Evolutionary conservation across 2,797 vertebrate species (phyloP).

Genomic region (Sebastes dallii): DNA sequence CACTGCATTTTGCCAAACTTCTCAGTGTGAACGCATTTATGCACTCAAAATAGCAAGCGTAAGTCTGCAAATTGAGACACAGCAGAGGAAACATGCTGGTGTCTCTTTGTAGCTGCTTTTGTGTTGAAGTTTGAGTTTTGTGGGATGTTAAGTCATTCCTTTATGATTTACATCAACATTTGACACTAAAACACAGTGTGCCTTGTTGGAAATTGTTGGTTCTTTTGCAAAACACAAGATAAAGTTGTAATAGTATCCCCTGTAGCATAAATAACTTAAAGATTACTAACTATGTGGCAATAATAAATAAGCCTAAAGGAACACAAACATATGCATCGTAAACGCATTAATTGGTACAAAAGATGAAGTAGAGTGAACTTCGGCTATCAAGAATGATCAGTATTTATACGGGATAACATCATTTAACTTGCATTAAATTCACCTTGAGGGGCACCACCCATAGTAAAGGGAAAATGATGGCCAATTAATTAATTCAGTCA

Average conservation of each 20-base stretch:
- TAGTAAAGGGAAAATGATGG: background rate
- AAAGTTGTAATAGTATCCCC: background rate
- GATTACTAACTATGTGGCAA: background rate
- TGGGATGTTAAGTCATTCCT: background rate
- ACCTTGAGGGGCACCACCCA: background rate
- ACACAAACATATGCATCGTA: background rate
- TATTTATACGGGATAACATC: background rate
- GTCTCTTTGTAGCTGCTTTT: background rate
- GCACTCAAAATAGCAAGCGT: too few species aligned
- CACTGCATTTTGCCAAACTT: too few species aligned
- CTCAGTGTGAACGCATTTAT: too few species aligned
- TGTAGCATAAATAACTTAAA: background rate
- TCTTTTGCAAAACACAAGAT: background rate
- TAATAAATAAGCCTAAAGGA: background rate
- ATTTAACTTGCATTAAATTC: background rate
- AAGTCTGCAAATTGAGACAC: too few species aligned
- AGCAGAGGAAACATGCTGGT: background rate
- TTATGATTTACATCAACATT: background rate
- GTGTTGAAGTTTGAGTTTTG: background rate
- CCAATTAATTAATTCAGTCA: background rate
- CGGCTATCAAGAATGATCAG: background rate
- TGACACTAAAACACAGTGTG: background rate
- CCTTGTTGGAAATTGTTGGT: background rate
- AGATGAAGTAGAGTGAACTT: background rate
- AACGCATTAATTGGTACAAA: background rate